Evolutionary conservation across 2,888 invertebrate species (phyloP), one percentile per base, ranked within the genome.

Genomic region (Allolobophora icterica): DNA sequence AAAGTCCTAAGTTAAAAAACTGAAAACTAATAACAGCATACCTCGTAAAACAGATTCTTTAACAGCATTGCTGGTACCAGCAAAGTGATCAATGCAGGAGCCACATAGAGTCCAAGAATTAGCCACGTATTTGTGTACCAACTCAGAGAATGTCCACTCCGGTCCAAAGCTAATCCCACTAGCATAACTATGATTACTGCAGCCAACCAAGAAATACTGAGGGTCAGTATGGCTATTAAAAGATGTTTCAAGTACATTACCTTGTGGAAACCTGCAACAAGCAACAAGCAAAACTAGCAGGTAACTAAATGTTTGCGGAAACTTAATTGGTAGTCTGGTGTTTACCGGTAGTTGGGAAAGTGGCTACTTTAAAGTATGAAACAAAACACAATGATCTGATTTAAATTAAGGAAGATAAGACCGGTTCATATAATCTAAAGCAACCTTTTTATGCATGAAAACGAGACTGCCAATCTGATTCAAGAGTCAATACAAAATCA

Each of bases 61-160:
- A 94, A 91, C 35, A 92, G 87, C 15, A 92, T 89, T 91, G 94
- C 94, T n/a, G 94, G 90, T 1, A 90, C 34, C 21, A 94, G 89
- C 13, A 93, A 91, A 13, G 91, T 92, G 42, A 94, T 96, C 93
- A 96, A 94, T 89, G 96, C 96, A 93, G 97, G 97, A 92, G 97
- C 96, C 91, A 97, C 96, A 94, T 97, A 97, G 89, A 98, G 96
- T 94, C 97, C 97, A 94, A 97, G 96, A 91, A 97, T 96, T 96
- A 97, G 97, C 93, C 96, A 96, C 83, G 97, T 97, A 93, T 96
- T 96, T 90, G 97, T 96, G 94, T 96, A 97, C 97, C 97, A 98
- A 93, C 97, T 96, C 96, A 98, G 97, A 33, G 94, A 93, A 33
- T 96, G 96, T 92, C 96, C 95, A 89, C 96, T 93, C 40, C 96